phyloP scores from a whole-genome alignment of 1,140 invertebrate genomes.

The Bicyclus anynana region DNA sequence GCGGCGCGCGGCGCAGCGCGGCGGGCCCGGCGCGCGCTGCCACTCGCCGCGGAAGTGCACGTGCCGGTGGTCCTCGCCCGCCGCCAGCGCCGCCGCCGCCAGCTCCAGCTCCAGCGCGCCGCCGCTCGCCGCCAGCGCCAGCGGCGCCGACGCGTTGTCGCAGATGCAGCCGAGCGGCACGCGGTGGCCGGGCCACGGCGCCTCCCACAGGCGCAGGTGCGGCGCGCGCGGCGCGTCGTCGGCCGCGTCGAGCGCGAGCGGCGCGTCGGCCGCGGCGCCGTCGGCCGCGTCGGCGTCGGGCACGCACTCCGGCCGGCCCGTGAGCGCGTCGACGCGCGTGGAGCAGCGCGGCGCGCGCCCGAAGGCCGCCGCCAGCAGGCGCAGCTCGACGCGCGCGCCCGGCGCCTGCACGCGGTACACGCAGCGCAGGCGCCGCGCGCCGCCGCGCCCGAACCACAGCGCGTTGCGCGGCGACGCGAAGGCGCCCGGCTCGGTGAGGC shows the following conservation, averaged over 20 bases:
- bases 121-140: slow-evolving; percentile 37
- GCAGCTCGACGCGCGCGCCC: slow-evolving; percentile 80
- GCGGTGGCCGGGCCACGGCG: slow-evolving; percentile 50
- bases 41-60: slow-evolving; percentile 84
- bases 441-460: slow-evolving; percentile 87
- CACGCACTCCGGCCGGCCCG: slow-evolving; percentile 74
- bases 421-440: slow-evolving; percentile 84
- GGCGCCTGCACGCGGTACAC: slow-evolving; percentile 85
- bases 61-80: slow-evolving; percentile 83
- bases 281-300: slow-evolving; percentile 23
- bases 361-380: slow-evolving; percentile 54
- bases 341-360: slow-evolving; percentile 75
- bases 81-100: slow-evolving; percentile 72
- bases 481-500: slow-evolving; percentile 77
- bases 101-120: slow-evolving; percentile 66
- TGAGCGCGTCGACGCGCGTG: slow-evolving; percentile 85
- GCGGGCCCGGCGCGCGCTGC: slow-evolving; percentile 59
- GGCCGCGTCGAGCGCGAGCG: slow-evolving; percentile 14
- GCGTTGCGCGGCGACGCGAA: slow-evolving; percentile 84
- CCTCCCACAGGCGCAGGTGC: slow-evolving; percentile 51
- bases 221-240: slow-evolving; percentile 49
- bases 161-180: slow-evolving; percentile 83
- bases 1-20: slow-evolving; percentile 41
- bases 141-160: slow-evolving; percentile 76
- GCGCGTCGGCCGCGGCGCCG: neutral